Percentiles rank a stretch among this genome's conserved stretches.
Conservation (phyloP, 1,140 invertebrate species). For the Nephila pilipes region DNA sequence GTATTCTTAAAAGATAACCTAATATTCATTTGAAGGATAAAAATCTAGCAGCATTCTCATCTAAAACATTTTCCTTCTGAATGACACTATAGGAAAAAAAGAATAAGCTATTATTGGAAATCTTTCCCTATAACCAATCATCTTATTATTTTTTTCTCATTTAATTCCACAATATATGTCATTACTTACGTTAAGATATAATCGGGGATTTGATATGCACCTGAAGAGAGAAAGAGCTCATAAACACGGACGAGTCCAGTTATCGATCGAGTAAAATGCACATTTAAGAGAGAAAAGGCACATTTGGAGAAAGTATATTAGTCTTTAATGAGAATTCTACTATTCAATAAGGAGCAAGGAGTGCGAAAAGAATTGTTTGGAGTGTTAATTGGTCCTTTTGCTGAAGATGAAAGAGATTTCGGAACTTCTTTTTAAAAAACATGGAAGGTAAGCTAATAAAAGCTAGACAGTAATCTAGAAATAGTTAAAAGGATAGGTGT, state of each 20-base stretch:
- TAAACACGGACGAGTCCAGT: neutral
- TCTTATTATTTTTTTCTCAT: too few species aligned
- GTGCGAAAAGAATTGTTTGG: neutral
- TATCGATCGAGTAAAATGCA: constrained; percentile 23
- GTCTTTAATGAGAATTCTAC: constrained; percentile 9
- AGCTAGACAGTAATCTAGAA: neutral
- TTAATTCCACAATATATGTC: too few species aligned
- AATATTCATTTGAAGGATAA: too few species aligned
- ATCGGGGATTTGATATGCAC: too few species aligned
- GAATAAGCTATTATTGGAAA: too few species aligned
- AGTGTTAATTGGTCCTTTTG: constrained; percentile 1
- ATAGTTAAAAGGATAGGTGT: neutral
- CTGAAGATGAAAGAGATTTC: neutral
- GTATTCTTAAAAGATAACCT: too few species aligned
- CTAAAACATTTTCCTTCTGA: too few species aligned
- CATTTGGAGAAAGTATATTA: constrained; percentile 26
- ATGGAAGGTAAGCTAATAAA: neutral
- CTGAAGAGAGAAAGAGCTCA: neutral
- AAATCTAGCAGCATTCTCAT: too few species aligned
- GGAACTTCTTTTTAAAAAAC: neutral
- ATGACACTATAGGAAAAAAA: too few species aligned
- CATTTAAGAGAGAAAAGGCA: constrained; percentile 17
- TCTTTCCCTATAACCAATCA: too few species aligned
- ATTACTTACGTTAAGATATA: too few species aligned
- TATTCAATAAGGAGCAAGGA: neutral